Conservation (phyloP, 1,140 invertebrate species). For the Drosophila rufa region DNA sequence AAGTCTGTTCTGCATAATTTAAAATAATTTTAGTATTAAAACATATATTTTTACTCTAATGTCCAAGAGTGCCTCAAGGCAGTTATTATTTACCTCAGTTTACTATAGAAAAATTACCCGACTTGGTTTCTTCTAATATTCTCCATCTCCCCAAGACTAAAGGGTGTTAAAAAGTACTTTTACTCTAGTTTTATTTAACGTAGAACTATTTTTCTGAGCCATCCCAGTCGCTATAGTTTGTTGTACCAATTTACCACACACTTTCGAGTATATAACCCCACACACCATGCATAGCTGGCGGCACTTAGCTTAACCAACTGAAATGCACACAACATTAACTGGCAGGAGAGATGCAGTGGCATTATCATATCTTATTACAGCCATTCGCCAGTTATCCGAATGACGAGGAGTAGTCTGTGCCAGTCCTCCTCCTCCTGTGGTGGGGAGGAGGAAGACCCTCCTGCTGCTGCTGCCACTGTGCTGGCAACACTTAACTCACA, state of each 20-base stretch:
- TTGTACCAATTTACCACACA: constrained; percentile 14
- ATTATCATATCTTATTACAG: constrained; percentile 55
- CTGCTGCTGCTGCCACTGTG: constrained; percentile 9
- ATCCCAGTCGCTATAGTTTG: background rate
- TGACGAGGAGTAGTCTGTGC: constrained; percentile 15
- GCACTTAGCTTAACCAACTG: constrained; percentile 54
- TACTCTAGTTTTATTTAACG: too few relatives aligned
- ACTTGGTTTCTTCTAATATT: too few relatives aligned
- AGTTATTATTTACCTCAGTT: too few relatives aligned
- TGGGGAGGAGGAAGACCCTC: background rate
- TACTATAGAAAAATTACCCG: too few relatives aligned
- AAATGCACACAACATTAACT: constrained; percentile 58
- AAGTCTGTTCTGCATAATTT: background rate
- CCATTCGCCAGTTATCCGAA: constrained; percentile 34
- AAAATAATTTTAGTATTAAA: background rate
- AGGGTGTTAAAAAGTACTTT: too few relatives aligned
- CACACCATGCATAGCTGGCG: constrained; percentile 16
- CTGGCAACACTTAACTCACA: constrained; percentile 29
- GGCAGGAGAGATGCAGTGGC: constrained; percentile 23
- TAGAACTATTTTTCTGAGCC: background rate
- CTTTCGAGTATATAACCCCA: background rate
- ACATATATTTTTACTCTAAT: too few relatives aligned
- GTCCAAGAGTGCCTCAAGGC: too few relatives aligned
- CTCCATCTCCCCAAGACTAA: too few relatives aligned
- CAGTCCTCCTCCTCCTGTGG: background rate